phyloP scores from a whole-genome alignment of 2,888 invertebrate genomes.

The Pollenia angustigena region DNA sequence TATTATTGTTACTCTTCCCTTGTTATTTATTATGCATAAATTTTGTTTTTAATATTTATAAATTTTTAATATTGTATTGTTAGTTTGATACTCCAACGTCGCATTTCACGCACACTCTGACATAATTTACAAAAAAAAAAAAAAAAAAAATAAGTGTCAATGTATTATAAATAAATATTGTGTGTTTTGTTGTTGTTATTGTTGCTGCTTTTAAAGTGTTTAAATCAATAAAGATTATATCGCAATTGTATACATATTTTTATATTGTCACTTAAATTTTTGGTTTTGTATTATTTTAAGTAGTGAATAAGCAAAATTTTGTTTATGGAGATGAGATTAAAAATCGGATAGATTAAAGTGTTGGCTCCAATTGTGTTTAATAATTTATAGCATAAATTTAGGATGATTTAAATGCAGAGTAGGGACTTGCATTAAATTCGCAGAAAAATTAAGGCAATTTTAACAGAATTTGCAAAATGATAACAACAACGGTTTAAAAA shows the following conservation, averaged over 20 bases:
- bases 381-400: conserved; percentile 39
- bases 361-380: background rate
- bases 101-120: background rate
- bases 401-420: background rate
- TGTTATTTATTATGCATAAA: conserved; percentile 56
- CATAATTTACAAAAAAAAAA: no score
- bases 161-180: conserved; percentile 41
- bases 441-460: conserved; percentile 23
- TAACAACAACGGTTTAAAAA: no score
- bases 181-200: background rate
- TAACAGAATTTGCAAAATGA: background rate
- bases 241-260: conserved; percentile 52
- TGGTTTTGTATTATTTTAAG: background rate
- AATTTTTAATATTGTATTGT: conserved; percentile 51
- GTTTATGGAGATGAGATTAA: conserved; percentile 8
- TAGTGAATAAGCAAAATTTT: conserved; percentile 20
- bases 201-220: conserved; percentile 35
- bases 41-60: conserved; percentile 52
- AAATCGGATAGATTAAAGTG: conserved; percentile 12
- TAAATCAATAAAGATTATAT: conserved; percentile 65
- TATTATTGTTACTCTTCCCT: conserved; percentile 25
- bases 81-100: conserved; percentile 20
- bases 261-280: conserved; percentile 26
- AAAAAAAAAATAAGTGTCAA: conserved; percentile 27
- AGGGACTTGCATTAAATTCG: background rate